Conservation (phyloP, 2,888 invertebrate species). For the Drosophila multiciliata region DNA sequence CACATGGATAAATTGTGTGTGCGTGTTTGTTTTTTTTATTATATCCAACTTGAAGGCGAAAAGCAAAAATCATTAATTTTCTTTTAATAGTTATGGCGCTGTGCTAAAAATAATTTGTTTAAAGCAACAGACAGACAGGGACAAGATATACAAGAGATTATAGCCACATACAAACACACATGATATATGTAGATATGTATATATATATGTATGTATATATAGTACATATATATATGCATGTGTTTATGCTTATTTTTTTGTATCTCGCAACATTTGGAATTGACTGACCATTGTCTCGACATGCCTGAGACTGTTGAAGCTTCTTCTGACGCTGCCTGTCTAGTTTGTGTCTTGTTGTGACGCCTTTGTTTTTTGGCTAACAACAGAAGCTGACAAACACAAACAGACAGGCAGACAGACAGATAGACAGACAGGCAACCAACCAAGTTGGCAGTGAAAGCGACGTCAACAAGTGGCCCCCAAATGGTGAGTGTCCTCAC, state of each 20-base stretch:
- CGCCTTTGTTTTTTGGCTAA: slow-evolving; percentile 71
- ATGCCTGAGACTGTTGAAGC: slow-evolving; percentile 18
- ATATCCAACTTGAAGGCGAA: slow-evolving; percentile 46
- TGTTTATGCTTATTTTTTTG: background rate
- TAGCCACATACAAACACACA: background rate
- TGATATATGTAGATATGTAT: background rate
- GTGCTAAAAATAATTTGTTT: slow-evolving; percentile 73
- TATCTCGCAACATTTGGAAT: slow-evolving; percentile 20
- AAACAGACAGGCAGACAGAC: slow-evolving; percentile 28
- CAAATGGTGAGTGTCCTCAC: slow-evolving; percentile 51
- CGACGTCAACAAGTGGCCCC: slow-evolving; percentile 57
- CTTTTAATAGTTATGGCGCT: slow-evolving; percentile 65
- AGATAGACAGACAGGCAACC: slow-evolving; percentile 7
- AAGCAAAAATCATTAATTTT: slow-evolving; percentile 69
- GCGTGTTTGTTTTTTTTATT: slow-evolving; percentile 32
- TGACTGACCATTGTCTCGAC: slow-evolving; percentile 26
- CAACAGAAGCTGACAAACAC: slow-evolving; percentile 54
- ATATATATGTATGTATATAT: background rate
- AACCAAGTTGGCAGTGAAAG: slow-evolving; percentile 5
- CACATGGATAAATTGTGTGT: slow-evolving; percentile 17
- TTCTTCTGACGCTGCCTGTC: slow-evolving; percentile 48
- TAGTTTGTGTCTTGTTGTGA: slow-evolving; percentile 69
- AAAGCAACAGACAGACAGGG: slow-evolving; percentile 57
- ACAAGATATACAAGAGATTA: slow-evolving; percentile 15
- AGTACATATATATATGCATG: background rate